Evolutionary conservation across 2,888 invertebrate genomes (phyloP).

Genomic region (Dromius quadrimaculatus): DNA sequence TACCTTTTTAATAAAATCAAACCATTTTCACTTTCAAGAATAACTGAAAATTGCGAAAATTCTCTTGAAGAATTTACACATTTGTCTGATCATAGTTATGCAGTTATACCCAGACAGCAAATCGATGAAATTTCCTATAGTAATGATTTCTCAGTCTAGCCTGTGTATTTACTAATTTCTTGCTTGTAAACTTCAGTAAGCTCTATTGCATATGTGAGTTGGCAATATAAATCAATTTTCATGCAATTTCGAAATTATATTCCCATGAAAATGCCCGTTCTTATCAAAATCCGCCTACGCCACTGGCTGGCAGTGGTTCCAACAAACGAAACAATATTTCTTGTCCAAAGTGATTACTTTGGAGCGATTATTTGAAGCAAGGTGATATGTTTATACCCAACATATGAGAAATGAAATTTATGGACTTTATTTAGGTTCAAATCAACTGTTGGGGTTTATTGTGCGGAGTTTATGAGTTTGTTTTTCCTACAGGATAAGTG

Average conservation of each 20-base stretch:
- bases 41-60: not conserved
- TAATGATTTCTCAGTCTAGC: not conserved
- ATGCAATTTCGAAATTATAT: not conserved
- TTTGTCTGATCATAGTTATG: not conserved
- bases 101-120: not conserved
- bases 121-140: not conserved
- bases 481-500: too few relatives aligned
- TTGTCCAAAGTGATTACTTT: slow-evolving; percentile 12
- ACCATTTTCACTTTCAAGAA: not conserved
- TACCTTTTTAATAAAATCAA: not conserved
- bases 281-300: not conserved
- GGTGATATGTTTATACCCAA: slow-evolving; percentile 33
- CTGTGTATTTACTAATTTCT: too few relatives aligned
- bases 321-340: slow-evolving; percentile 21
- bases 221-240: too few relatives aligned
- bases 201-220: too few relatives aligned
- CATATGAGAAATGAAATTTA: too few relatives aligned
- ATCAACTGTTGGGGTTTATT: too few relatives aligned
- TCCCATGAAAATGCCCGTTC: not conserved
- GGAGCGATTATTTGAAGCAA: slow-evolving; percentile 6
- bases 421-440: too few relatives aligned
- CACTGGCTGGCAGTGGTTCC: slow-evolving; percentile 2
- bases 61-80: not conserved
- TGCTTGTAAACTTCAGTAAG: too few relatives aligned
- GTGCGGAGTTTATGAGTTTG: too few relatives aligned